Conservation (phyloP, 2,113 vertebrate genomes). For the human region GRCh38 chr12:92078001-92078500, state of each 20-base stretch:
- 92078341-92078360: not conserved
- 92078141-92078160: not conserved
- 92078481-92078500: constrained; percentile 15
- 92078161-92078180: not conserved
- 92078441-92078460: not conserved
- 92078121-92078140: not conserved
- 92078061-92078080: not conserved
- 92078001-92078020: not conserved
- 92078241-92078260: not conserved
- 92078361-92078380: not conserved
- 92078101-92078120: not conserved
- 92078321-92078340: not conserved
- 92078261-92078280: not conserved
- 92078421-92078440: not conserved
- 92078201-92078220: constrained; percentile 15
- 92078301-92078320: not conserved
- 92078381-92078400: not conserved
- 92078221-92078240: not conserved
- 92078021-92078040: not conserved
- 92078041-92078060: not conserved
- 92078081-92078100: not conserved
- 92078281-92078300: not conserved
- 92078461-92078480: not conserved
- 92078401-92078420: not conserved
- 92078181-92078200: not conserved